Evolutionary conservation across 2,797 vertebrate species (phyloP).

Genomic region (Syngnathus rostellatus): DNA sequence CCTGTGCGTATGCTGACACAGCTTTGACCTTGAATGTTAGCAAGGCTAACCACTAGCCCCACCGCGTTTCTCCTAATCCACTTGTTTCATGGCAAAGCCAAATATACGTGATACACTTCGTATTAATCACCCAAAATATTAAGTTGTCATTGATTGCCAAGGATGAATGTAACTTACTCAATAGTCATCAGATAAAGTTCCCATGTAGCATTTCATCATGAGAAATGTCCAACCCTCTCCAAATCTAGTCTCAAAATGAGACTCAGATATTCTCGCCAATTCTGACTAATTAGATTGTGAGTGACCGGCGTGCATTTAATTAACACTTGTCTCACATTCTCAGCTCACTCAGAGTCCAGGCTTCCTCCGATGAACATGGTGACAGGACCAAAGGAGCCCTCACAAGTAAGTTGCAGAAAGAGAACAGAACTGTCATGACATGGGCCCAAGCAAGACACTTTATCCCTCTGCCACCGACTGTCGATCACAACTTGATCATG

Average conservation of each 20-base stretch:
- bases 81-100: neutral
- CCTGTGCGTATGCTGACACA: slow-evolving; percentile 34
- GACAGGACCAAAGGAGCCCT: slow-evolving; percentile 81
- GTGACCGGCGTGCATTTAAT: neutral
- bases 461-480: too few relatives aligned
- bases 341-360: slow-evolving; percentile 85
- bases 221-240: neutral
- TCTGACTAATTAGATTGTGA: neutral
- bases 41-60: too few relatives aligned
- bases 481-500: too few relatives aligned
- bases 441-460: too few relatives aligned
- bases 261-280: neutral
- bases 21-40: too few relatives aligned
- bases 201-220: neutral
- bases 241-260: neutral
- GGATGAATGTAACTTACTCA: too few relatives aligned
- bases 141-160: too few relatives aligned
- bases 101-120: neutral
- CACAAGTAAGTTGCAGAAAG: slow-evolving; percentile 73
- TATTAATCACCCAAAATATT: too few relatives aligned
- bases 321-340: neutral
- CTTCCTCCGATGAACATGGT: slow-evolving; percentile 79
- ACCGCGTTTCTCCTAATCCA: too few relatives aligned
- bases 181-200: neutral
- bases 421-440: neutral